Evolutionary conservation across 2,888 invertebrate genomes (phyloP).

Genomic region (Lasioglossum figueresi): DNA sequence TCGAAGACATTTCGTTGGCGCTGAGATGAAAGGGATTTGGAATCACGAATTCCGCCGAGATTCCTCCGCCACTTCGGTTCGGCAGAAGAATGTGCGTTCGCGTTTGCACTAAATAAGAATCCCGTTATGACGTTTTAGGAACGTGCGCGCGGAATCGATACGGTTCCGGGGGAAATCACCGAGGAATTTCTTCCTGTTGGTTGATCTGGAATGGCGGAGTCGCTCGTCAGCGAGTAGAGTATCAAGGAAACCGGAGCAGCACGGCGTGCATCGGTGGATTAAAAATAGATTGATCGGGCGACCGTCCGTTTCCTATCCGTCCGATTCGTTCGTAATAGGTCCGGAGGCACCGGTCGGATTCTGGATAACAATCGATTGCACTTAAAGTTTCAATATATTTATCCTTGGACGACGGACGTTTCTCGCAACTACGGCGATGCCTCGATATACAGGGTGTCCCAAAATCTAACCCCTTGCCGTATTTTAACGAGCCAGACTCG

Average conservation of each 20-base stretch:
- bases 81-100: neutral
- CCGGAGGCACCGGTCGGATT: neutral
- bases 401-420: neutral
- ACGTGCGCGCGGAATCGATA: conserved; percentile 27
- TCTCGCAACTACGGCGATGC: no score
- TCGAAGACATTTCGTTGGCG: neutral
- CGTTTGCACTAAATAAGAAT: conserved; percentile 7
- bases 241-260: neutral
- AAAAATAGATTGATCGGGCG: conserved; percentile 22
- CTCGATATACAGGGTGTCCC: no score
- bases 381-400: neutral
- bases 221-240: neutral
- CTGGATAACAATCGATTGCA: neutral
- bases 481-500: no score
- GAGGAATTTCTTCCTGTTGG: neutral
- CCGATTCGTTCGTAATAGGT: conserved; percentile 2
- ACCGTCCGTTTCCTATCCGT: conserved; percentile 21
- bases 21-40: neutral
- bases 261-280: neutral
- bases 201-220: neutral
- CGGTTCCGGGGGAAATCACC: neutral
- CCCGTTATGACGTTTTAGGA: conserved; percentile 21
- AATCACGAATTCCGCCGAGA: neutral
- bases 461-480: no score
- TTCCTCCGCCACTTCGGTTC: neutral